Base-by-base conservation (phyloP, 1,140 invertebrate species). In the Magallana ariakensis region DNA sequence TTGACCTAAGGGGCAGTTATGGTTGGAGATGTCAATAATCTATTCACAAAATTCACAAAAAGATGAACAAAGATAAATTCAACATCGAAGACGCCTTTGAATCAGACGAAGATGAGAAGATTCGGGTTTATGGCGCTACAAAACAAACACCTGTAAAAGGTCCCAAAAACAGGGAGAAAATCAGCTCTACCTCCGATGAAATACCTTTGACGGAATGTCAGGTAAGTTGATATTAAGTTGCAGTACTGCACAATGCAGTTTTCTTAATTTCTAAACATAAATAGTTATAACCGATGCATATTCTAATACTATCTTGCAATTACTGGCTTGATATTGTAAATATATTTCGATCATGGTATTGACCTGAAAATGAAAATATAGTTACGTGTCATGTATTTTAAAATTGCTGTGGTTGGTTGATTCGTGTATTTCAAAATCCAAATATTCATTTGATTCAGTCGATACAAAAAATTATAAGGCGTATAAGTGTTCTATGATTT, bases 31-130 rank as follows among this genome's bases (percentile, higher is more conserved):
- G 66, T 75, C 66, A 75, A 75, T 75, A 75, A 75, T 75, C 66
- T 26, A 75, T 75, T 19, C 66, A 26, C 26, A 26, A 26, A 19
- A 75, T 75, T 19, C 66, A 26, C 26, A 26, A 26, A 19, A 88
- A 33, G 70, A 90, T 90, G 89, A 86, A 84, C 57, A 80, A n/a
- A 66, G 46, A 83, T 19, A 83, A 62, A n/a, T 88, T 88, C 75
- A 80, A 86, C 26, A 83, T 89, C 55, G 87, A 88, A 16, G 89
- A 90, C 70, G 85, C 85, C 13, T 85, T 87, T 86, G 82, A 87
- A 58, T 89, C 89, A 66, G 89, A 90, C 57, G 89, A 90, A 57
- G 89, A 90, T 55, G 89, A 90, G 10, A 90, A 90, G 58, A 89
- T 90, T 60, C 62, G 89, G 70, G 82, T 89, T 7, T 90, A 90